These are phyloP conservation scores for Diadumene lineata DNA, from an alignment of 92 coral and sea anemone species.

Conservation along the genomic window DNA sequence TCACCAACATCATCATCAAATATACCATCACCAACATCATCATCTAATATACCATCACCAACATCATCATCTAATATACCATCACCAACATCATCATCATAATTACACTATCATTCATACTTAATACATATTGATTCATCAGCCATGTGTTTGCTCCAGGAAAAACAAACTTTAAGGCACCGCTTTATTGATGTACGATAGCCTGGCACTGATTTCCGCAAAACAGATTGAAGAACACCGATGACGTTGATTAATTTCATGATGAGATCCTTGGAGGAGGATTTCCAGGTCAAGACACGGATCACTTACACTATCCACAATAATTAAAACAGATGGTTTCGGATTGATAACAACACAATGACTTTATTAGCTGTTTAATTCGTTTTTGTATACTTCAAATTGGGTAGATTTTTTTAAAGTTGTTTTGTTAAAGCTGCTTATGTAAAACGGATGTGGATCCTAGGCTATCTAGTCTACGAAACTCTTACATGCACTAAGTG, in stretches of 20 bases:
- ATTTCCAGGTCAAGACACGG: slow-evolving; percentile 36
- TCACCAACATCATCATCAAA: too few species aligned
- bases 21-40: too few species aligned
- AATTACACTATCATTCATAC: too few species aligned
- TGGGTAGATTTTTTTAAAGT: not conserved
- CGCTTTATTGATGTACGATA: not conserved
- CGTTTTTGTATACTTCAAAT: not conserved
- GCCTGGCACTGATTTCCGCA: slow-evolving; percentile 2
- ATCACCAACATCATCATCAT: too few species aligned
- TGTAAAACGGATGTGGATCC: too few species aligned
- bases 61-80: too few species aligned
- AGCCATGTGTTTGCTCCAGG: not conserved
- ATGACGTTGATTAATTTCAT: slow-evolving; percentile 64
- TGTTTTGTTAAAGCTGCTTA: too few species aligned
- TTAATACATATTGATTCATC: too few species aligned
- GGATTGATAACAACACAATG: not conserved
- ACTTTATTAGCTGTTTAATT: too few species aligned
- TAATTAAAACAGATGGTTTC: not conserved
- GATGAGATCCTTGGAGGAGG: slow-evolving; percentile 33
- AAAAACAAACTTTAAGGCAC: not conserved
- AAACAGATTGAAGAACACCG: slow-evolving; percentile 15
- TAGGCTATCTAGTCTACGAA: too few species aligned
- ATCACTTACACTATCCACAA: not conserved
- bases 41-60: too few species aligned
- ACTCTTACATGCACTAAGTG: too few species aligned